phyloP scores from a whole-genome alignment of 2,113 vertebrate genomes.

The Spea bombifrons region DNA sequence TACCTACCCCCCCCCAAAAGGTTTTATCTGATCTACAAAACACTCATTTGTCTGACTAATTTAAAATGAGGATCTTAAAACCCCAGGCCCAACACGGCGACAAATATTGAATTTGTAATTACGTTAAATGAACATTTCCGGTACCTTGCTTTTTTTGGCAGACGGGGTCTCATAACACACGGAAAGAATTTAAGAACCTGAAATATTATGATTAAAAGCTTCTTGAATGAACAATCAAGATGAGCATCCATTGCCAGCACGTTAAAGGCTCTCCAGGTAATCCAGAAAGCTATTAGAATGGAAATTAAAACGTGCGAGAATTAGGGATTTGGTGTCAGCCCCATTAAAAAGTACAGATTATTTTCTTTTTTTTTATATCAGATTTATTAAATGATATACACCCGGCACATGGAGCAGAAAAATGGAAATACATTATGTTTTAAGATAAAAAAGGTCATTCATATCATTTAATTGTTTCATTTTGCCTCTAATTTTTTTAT shows the following conservation, averaged over 20 bases:
- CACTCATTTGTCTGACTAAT: conserved; percentile 21
- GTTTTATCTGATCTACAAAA: conserved; percentile 1
- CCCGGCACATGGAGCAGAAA: too few species aligned
- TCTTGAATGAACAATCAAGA: background rate
- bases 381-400: background rate
- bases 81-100: background rate
- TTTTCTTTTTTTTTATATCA: background rate
- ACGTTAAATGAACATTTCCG: background rate
- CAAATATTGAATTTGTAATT: background rate
- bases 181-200: background rate
- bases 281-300: background rate
- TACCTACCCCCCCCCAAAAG: background rate
- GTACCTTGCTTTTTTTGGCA: background rate
- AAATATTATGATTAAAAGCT: conserved; percentile 4
- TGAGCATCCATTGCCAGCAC: background rate
- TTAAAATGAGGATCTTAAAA: conserved; percentile 14
- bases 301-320: background rate
- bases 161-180: background rate
- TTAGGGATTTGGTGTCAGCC: too few species aligned
- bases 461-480: too few species aligned
- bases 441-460: too few species aligned
- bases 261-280: background rate
- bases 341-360: too few species aligned
- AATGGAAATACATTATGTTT: too few species aligned
- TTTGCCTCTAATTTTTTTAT: too few species aligned